A percentile compares a stretch with the other conserved stretches of the same genome.
Evolutionary conservation across 2,797 vertebrate species (phyloP).

Genomic region (Argya squamiceps): DNA sequence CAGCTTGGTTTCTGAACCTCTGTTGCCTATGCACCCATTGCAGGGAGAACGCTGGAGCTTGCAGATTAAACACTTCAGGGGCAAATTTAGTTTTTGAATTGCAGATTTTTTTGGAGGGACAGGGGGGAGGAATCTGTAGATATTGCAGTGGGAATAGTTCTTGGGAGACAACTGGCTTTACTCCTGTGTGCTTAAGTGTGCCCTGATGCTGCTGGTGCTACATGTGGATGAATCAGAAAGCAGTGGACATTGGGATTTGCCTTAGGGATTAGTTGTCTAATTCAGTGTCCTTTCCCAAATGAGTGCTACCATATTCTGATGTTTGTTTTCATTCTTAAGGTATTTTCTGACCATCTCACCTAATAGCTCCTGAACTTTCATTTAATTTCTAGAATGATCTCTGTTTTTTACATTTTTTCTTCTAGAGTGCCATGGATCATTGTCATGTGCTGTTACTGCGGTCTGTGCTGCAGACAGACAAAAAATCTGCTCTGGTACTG

Average conservation of each 20-base stretch:
- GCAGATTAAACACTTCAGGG: conserved; percentile 16
- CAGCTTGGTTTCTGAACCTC: not conserved
- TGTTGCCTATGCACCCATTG: not conserved
- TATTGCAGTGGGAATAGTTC: not conserved
- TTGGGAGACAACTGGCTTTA: not conserved
- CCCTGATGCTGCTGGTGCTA: not conserved
- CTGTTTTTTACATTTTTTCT: not conserved
- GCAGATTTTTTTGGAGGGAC: not conserved
- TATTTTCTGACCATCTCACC: not conserved
- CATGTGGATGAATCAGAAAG: not conserved
- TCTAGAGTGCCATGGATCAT: not conserved
- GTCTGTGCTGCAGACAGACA: not conserved
- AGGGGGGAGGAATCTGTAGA: not conserved
- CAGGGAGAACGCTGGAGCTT: conserved; percentile 11
- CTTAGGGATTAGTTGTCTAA: not conserved
- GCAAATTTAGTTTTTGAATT: conserved; percentile 33
- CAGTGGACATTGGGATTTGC: fast-evolving
- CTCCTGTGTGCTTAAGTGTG: not conserved
- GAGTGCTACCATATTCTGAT: not conserved
- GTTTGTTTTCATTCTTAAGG: not conserved
- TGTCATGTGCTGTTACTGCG: not conserved
- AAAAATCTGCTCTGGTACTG: not conserved
- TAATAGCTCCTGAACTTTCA: not conserved
- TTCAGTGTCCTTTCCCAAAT: not conserved
- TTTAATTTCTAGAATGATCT: not conserved